A percentile compares a stretch with the other conserved stretches of the same genome.
phyloP scores from a whole-genome alignment of 2,797 vertebrate species.

The Orientallactaga sibirica region DNA sequence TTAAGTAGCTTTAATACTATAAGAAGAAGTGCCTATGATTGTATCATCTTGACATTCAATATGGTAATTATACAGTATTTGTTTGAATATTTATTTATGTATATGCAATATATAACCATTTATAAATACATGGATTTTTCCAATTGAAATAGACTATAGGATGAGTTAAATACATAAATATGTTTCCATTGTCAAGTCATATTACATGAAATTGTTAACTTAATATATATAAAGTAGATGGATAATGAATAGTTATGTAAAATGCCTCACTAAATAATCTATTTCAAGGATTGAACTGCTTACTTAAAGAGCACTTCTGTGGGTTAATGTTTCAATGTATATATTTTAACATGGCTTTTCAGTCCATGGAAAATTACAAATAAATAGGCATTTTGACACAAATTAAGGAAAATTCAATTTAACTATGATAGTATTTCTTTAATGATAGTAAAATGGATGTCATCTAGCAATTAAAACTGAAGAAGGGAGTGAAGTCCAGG shows the following conservation, averaged over 20 bases:
- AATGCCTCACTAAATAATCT: background rate
- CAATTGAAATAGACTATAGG: background rate
- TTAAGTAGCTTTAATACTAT: background rate
- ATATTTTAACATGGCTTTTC: background rate
- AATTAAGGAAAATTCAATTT: slow-evolving; percentile 21
- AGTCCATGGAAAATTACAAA: background rate
- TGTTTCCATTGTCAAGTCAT: background rate
- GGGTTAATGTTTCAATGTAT: background rate
- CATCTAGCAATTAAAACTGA: background rate
- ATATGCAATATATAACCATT: background rate
- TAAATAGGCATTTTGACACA: background rate
- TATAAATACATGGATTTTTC: background rate
- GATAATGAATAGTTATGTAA: background rate
- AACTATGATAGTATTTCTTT: background rate
- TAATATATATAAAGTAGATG: background rate
- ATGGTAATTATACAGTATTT: slow-evolving; percentile 55
- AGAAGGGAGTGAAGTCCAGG: background rate
- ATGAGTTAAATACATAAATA: background rate
- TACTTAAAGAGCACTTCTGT: background rate
- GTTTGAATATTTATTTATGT: background rate
- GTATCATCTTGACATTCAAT: slow-evolving; percentile 14
- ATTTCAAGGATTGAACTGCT: background rate
- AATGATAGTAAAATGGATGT: background rate
- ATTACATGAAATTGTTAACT: slow-evolving; percentile 1
- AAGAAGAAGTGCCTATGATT: background rate